phyloP scores from a whole-genome alignment of 92 coral and sea anemone species.

The Virgularia gustaviana region DNA sequence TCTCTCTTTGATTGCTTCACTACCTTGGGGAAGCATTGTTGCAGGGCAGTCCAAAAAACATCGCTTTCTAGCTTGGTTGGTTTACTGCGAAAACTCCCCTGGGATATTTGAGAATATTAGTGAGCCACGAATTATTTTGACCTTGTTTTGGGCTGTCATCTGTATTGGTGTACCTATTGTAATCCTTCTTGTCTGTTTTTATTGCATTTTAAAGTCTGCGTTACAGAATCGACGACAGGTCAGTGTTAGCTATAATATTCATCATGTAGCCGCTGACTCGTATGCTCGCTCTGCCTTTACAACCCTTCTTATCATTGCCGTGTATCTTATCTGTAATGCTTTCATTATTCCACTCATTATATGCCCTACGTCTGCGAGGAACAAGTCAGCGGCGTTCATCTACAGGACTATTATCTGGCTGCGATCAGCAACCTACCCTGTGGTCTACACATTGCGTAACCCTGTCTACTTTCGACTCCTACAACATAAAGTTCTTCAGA shows the following conservation, averaged over 20 bases:
- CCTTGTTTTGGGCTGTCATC: constrained; percentile 29
- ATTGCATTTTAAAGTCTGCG: constrained; percentile 56
- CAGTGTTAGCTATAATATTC: constrained; percentile 50
- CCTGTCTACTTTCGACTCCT: constrained; percentile 36
- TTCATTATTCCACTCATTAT: constrained; percentile 55
- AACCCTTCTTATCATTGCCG: constrained; percentile 59
- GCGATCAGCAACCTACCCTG: constrained; percentile 66
- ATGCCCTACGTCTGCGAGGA: constrained; percentile 49
- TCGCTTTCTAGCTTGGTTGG: constrained; percentile 73
- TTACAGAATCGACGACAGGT: constrained; percentile 57
- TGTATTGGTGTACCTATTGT: constrained; percentile 53
- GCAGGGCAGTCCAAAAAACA: constrained; percentile 46
- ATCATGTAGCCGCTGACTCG: constrained; percentile 59
- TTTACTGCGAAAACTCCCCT: constrained; percentile 59
- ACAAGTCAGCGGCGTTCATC: constrained; percentile 48
- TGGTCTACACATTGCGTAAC: constrained; percentile 64
- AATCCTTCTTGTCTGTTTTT: constrained; percentile 48
- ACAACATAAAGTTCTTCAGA: constrained; percentile 3
- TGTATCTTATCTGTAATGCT: constrained; percentile 60
- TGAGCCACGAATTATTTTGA: constrained; percentile 4
- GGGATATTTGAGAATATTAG: constrained; percentile 13
- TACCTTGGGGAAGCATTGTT: constrained; percentile 63
- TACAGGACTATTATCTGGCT: constrained; percentile 33
- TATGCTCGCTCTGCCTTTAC: constrained; percentile 67
- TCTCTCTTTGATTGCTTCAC: constrained; percentile 52